Conservation (phyloP, 2,888 invertebrate genomes). For the Tryphoninae sp. region DNA sequence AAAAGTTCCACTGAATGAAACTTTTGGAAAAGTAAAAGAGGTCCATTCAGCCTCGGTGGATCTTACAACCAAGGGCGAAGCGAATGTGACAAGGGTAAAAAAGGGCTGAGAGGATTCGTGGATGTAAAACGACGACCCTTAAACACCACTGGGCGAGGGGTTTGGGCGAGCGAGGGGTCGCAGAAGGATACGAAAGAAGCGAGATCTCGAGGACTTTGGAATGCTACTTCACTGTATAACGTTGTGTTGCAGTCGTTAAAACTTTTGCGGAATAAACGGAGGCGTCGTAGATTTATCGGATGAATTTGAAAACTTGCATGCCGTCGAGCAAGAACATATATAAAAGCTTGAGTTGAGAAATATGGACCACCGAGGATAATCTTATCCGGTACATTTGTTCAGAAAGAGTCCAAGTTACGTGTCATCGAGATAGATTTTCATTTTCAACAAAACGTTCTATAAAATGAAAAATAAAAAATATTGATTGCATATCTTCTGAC, state of each 20-base stretch:
- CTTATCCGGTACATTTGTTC: too few relatives aligned
- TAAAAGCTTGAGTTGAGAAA: too few relatives aligned
- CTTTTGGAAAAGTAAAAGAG: conserved; percentile 37
- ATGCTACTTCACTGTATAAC: conserved; percentile 37
- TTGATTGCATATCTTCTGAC: too few relatives aligned
- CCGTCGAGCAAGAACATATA: background rate
- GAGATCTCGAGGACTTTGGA: conserved; percentile 21
- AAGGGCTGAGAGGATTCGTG: conserved; percentile 38
- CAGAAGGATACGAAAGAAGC: background rate
- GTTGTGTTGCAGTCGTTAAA: conserved; percentile 51
- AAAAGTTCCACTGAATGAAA: conserved; percentile 45
- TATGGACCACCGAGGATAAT: too few relatives aligned
- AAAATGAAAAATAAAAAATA: too few relatives aligned
- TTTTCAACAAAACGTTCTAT: too few relatives aligned
- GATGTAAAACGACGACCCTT: conserved; percentile 45
- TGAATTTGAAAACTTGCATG: conserved; percentile 46
- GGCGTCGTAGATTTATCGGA: conserved; percentile 50
- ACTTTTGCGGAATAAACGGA: conserved; percentile 55
- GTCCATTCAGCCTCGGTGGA: conserved; percentile 31
- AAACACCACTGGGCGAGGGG: conserved; percentile 27
- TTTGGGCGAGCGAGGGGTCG: conserved; percentile 2
- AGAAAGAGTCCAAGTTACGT: too few relatives aligned
- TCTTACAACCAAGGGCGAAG: background rate
- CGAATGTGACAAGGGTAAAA: background rate
- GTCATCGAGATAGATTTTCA: too few relatives aligned